Percentiles rank a stretch among this genome's conserved stretches.
These are phyloP conservation scores for Dasysyrphus albostriatus DNA, from an alignment of 2,888 invertebrate genomes.

Conservation along the genomic window DNA sequence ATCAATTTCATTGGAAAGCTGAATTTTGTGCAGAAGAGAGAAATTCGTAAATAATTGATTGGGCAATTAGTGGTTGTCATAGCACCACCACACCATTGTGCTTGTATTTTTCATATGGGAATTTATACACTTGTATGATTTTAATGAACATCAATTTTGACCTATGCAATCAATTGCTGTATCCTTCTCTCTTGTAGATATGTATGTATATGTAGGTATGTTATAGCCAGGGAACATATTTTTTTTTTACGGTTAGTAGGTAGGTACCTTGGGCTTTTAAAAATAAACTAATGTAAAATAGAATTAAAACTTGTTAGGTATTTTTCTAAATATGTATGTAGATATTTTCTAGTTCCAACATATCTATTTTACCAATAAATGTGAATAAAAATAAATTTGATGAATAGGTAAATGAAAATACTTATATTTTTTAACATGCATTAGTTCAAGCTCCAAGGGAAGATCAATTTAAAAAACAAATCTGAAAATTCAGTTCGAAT, in stretches of 20 bases:
- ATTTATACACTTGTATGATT: conserved; percentile 63
- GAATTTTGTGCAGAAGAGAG: conserved; percentile 29
- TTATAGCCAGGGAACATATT: neutral
- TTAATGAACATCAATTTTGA: conserved; percentile 41
- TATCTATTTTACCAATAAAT: too few relatives aligned
- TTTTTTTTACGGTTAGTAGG: neutral
- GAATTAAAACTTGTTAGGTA: too few relatives aligned
- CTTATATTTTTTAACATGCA: too few relatives aligned
- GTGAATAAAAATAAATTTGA: too few relatives aligned
- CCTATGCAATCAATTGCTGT: conserved; percentile 31
- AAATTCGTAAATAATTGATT: conserved; percentile 72
- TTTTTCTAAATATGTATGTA: too few relatives aligned
- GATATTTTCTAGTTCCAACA: too few relatives aligned
- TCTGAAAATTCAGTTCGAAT: too few relatives aligned
- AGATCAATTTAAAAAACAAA: too few relatives aligned
- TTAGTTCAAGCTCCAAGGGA: too few relatives aligned
- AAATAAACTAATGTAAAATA: neutral
- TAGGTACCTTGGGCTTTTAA: neutral
- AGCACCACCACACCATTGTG: conserved; percentile 34
- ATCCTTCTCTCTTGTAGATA: neutral
- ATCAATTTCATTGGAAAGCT: conserved; percentile 28
- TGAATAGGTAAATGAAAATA: too few relatives aligned
- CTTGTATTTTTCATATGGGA: conserved; percentile 65
- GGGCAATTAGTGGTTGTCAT: conserved; percentile 74
- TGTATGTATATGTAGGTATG: neutral